Base-by-base conservation (phyloP, 2,113 vertebrate genomes). In the Micronisus gabar region DNA sequence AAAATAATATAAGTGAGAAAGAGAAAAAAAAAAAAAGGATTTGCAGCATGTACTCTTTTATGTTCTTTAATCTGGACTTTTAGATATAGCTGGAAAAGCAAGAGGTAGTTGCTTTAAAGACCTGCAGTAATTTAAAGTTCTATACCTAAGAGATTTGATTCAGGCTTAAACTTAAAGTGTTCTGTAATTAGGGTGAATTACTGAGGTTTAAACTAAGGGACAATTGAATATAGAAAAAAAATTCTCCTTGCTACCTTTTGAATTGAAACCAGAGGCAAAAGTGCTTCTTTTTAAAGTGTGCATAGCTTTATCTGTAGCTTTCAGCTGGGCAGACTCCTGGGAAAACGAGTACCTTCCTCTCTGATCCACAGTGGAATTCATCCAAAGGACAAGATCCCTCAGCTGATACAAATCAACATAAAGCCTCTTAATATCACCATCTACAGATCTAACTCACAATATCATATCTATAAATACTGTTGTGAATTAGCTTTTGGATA, bases 141-240 rank as follows among this genome's bases (percentile, higher is more conserved):
- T 76, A 15, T 70, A 63, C 50, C 41, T 62, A 63, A 52, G 40
- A 84, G 59, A 75, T 78, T 52, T 84, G 50, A 66, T 81, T 92
- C 66, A 87, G 30, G 41, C 41, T 93, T 78, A 79, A 81, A 76
- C 20, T 81, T 48, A 72, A 85, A 90, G 41, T 67, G 23, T 59
- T 93, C 50, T 71, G 47, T 59, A 93, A 90, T 78, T 84, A 92
- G 26, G 34, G 67, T 75, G 92, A 92, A 92, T 95, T 93, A 86
- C 52, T 84, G 47, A 62, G 36, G 27, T 92, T 91, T 92, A 81
- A 81, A 81, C 50, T 81, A 74, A 91, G 34, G 52, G 48, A 89
- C 76, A 89, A 79, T 20, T 61, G 27, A 95, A 73, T 36, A 71
- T 2, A 67, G 32, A 48, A 83, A 66, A 66, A 76, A 75, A 61